Percentiles rank a stretch among this genome's conserved stretches.
These are phyloP conservation scores for Melieria crassipennis DNA, from an alignment of 2,888 invertebrate species.

Conservation along the genomic window DNA sequence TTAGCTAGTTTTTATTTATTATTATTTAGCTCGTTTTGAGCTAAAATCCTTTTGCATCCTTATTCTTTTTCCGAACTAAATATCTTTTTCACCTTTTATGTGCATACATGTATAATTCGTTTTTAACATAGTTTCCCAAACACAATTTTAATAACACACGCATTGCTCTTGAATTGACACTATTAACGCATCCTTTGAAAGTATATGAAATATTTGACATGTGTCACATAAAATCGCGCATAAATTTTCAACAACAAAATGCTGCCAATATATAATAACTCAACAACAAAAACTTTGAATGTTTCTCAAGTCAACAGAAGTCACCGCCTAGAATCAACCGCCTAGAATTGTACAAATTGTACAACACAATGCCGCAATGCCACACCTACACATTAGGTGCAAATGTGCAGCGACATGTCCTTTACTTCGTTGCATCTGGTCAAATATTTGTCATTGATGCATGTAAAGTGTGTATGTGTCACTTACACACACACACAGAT, in stretches of 20 bases:
- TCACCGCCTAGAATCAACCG: not conserved
- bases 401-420: slow-evolving; percentile 8
- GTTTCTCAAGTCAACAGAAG: slow-evolving; percentile 7
- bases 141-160: slow-evolving; percentile 7
- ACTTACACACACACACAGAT: too few species aligned
- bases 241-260: slow-evolving; percentile 14
- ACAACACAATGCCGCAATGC: not conserved
- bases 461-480: slow-evolving; percentile 14
- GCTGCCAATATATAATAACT: not conserved
- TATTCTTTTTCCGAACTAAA: too few species aligned
- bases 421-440: slow-evolving; percentile 15
- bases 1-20: too few species aligned
- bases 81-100: too few species aligned
- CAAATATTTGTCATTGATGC: slow-evolving; percentile 23
- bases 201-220: slow-evolving; percentile 45
- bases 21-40: too few species aligned
- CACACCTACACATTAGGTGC: slow-evolving; percentile 29
- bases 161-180: slow-evolving; percentile 17
- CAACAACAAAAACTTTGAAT: not conserved
- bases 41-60: too few species aligned
- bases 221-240: slow-evolving; percentile 43
- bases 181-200: not conserved
- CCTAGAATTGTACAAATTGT: too few species aligned
- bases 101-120: too few species aligned
- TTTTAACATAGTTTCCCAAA: not conserved